Evolutionary conservation across 1,140 invertebrate species (phyloP), one percentile per base, ranked within the genome.

Genomic region (Heliothis subflexa): DNA sequence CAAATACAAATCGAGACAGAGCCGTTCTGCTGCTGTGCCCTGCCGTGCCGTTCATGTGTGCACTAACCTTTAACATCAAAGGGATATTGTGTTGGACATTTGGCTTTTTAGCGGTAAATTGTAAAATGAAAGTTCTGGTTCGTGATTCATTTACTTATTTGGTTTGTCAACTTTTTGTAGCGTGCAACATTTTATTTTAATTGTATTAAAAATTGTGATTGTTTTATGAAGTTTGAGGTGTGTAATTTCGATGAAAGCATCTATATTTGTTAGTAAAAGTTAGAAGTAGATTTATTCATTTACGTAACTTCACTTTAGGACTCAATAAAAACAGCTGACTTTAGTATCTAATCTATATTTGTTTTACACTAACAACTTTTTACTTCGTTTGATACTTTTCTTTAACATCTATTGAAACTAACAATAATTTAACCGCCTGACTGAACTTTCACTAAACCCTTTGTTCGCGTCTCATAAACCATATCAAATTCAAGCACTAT

Each of bases 81-180:
- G 13, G 66, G 5, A 14, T 47, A 66, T 66, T 66, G 40, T 66
- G 62, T 47, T 66, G 40, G 14, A 47, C 12, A 66, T 40, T 47
- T 16, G 62, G 16, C 11, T 21, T 11, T 50, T 70, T 70, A 50
- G 66, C 28, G 12, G 21, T 21, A 28, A 50, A 50, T 14, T 70
- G 47, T n/a, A 3, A 14, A 21, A 25, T 50, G 45, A 16, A 16
- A n/a, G 14, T 13, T 18, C n/a, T 66, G 62, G 28, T 18, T 47
- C 5, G 45, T 13, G 13, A 25, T 1, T 28, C 3, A 13, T 9
- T 16, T 2, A 54, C 2, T 16, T 4, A 16, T 16, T 54, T 54
- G 0, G 52, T 54, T 18, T n/a, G n/a, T 55, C 16, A 18, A n/a
- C 10, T 49, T 49, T 13, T 50, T 14, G 52, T 7, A 9, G 33